A percentile compares a stretch with the other conserved stretches of the same genome.
These are phyloP conservation scores for Gastracanthus pulcherrimus DNA, from an alignment of 2,888 invertebrate genomes.

Conservation along the genomic window DNA sequence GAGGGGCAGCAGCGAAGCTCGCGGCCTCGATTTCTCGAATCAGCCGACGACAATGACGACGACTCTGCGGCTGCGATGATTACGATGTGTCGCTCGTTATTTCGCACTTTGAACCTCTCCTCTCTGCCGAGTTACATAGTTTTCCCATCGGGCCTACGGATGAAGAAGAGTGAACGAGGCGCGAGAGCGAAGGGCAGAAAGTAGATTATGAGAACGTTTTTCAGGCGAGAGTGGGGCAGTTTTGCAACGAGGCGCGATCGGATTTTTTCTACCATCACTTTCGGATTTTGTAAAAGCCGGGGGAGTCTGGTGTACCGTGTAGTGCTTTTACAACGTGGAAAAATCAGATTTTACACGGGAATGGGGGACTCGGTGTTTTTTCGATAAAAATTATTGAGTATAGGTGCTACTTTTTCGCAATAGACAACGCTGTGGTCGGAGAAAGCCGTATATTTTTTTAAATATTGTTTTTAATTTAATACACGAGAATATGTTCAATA, in stretches of 20 bases:
- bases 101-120: neutral
- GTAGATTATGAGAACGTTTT: neutral
- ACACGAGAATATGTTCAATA: too few relatives aligned
- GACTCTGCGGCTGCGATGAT: too few relatives aligned
- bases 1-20: neutral
- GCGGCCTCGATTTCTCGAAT: constrained; percentile 28
- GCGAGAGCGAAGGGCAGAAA: neutral
- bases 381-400: neutral
- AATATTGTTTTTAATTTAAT: too few relatives aligned
- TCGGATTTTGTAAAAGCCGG: neutral
- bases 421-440: too few relatives aligned
- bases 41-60: constrained; percentile 3
- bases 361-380: neutral
- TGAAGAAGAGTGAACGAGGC: neutral
- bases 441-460: too few relatives aligned
- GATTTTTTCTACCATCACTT: neutral
- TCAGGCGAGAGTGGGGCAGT: neutral
- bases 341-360: neutral
- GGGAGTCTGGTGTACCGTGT: neutral
- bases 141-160: too few relatives aligned
- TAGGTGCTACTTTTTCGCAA: too few relatives aligned
- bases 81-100: constrained; percentile 26
- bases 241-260: neutral
- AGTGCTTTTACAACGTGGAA: neutral
- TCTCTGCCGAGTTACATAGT: too few relatives aligned